Conservation (phyloP, 2,797 vertebrate genomes). For the Micromesistius poutassou region DNA sequence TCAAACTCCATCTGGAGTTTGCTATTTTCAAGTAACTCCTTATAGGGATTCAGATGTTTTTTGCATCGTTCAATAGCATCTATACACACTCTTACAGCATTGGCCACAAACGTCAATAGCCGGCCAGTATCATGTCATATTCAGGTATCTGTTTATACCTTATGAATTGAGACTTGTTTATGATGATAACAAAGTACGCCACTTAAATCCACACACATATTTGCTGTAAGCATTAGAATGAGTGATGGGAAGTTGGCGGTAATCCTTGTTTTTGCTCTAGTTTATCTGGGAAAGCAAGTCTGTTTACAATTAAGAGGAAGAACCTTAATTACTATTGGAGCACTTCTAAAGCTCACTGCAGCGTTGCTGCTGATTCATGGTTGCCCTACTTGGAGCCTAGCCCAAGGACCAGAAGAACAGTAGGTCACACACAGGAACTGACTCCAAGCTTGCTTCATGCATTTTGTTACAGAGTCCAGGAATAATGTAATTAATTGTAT, state of each 20-base stretch:
- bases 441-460: constrained; percentile 40
- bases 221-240: not conserved
- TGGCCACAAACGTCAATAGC: not conserved
- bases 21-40: not conserved
- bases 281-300: constrained; percentile 49
- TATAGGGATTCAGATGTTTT: not conserved
- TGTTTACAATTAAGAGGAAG: constrained; percentile 67
- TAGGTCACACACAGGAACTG: constrained; percentile 50
- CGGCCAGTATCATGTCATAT: not conserved
- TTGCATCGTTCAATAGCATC: not conserved
- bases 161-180: not conserved
- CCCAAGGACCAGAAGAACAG: constrained; percentile 30
- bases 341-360: constrained; percentile 54
- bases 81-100: not conserved
- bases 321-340: constrained; percentile 67
- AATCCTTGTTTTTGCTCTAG: constrained; percentile 37
- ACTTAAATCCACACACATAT: not conserved
- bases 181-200: not conserved
- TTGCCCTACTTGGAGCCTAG: constrained; percentile 57
- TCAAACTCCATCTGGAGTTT: not conserved
- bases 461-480: constrained; percentile 14
- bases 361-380: constrained; percentile 57
- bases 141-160: not conserved
- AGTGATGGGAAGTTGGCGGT: constrained; percentile 10
- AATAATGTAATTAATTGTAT: constrained; percentile 20